Conservation (phyloP, 2,888 invertebrate genomes). For the Syrphus vitripennis region DNA sequence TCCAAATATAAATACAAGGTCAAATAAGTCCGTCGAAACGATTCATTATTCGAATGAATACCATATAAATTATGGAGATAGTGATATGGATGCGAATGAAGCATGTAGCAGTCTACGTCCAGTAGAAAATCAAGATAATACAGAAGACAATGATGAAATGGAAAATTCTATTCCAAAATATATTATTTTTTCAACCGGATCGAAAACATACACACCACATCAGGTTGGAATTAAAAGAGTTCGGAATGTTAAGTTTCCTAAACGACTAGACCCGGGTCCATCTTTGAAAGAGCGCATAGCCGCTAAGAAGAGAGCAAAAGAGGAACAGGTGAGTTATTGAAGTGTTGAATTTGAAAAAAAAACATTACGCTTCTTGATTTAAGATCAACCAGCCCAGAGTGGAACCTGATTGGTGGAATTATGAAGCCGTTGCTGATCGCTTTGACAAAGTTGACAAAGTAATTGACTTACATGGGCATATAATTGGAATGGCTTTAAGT, state of each 20-base stretch:
- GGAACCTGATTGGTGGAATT: conserved; percentile 87
- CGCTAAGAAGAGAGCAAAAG: conserved; percentile 82
- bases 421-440: conserved; percentile 85
- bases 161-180: conserved; percentile 84
- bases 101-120: conserved; percentile 68
- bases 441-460: conserved; percentile 90
- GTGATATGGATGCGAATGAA: conserved; percentile 64
- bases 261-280: conserved; percentile 86
- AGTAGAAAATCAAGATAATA: conserved; percentile 76
- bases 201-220: conserved; percentile 92
- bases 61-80: conserved; percentile 77
- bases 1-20: conserved; percentile 68
- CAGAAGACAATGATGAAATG: conserved; percentile 82
- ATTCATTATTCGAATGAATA: conserved; percentile 86
- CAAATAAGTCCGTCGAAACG: conserved; percentile 74
- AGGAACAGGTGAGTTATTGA: conserved; percentile 75
- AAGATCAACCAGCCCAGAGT: conserved; percentile 80
- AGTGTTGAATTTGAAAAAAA: not conserved
- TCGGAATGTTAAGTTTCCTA: conserved; percentile 86
- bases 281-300: conserved; percentile 86
- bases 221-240: conserved; percentile 91
- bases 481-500: conserved; percentile 92
- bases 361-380: not conserved
- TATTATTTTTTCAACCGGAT: conserved; percentile 92
- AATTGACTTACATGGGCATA: conserved; percentile 92